Base-by-base conservation (phyloP, 2,888 invertebrate species). In the Dilophus febrilis region DNA sequence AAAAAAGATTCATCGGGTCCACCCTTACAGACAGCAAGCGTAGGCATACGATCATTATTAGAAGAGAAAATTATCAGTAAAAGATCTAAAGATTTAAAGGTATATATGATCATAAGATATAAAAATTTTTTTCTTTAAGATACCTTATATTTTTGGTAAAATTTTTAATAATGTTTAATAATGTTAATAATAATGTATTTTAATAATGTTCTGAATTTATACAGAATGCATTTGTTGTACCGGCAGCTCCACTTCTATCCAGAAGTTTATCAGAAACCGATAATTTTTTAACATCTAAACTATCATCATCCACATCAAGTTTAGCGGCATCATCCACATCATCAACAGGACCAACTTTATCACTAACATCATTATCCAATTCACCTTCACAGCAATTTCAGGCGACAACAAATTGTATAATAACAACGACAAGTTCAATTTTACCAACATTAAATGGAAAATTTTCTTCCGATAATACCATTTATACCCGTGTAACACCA, bases 1-100 rank as follows among this genome's bases (percentile, higher is more conserved):
- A 87, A 86, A 58, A 85, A 84, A 53, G 86, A 87, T 56, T 68
- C 77, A 3, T 70, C 71, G 14, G 85, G 83, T 5, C 85, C 87
- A 5, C 87, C 88, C 0, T 61, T 90, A 45, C 87, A 88, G 66
- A 90, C 90, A n/a, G 88, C 87, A 6, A 88, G 87, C 47, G 82
- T 87, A 45, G 87, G 86, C 43, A 87, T 90, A 6, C 68, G 90
- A 43, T 88, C 90, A 10, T 70, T 90, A 35, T 90, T 90, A 49
- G 88, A 88, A 64, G 90, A 90, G 59, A 90, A 90, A 62, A 90
- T 90, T 48, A 90, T 88, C 50, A 88, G 83, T 57, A 85, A 87
- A 50, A 68, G 88, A 51, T 76, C 54, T 47, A 63, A 62, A 52
- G 62, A 63, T 44, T 56, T 63, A 40, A 59, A 63, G 58, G 63